Base-by-base conservation (phyloP, 2,797 vertebrate species). In the Selene dorsalis region DNA sequence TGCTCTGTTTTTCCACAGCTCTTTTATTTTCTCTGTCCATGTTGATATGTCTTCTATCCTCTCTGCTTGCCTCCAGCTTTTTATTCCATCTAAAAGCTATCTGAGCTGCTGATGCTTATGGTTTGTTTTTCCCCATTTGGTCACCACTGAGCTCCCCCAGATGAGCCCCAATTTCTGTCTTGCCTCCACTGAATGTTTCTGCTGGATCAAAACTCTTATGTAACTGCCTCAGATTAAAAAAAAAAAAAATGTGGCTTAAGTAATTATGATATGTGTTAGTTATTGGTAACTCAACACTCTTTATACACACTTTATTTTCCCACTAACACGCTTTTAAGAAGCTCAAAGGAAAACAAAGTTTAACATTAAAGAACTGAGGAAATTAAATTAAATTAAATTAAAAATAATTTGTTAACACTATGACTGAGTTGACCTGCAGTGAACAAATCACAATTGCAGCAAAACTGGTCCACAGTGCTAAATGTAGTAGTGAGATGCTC, bases 11-110 rank as follows among this genome's bases (percentile, higher is more conserved):
- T 85, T 87, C 74, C 76, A 77, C 74, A 83, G 84, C 84, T 83
- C 56, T 68, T 88, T 91, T 89, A 91, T 91, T 92, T 87, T 87
- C 87, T 90, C 88, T 92, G 88, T 92, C 88, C 82, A 86, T 88
- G 89, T 92, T 93, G 88, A 91, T 92, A 89, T 77, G 85, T 88
- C 90, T 88, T 86, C 88, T 86, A 84, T 89, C 86, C 90, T 78
- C 72, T 81, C 58, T 6, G 75, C 84, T 77, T 55, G 73, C 77
- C 77, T 4, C 20, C 58, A 88, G 84, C 76, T 80, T 92, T 92
- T 91, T 88, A 87, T 73, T 86, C 82, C 79, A 89, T 86, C 84
- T 87, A 82, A 88, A 87, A 78, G 85, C 89, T 87, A 87, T 85
- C 83, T 83, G 70, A 77, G 76, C 26, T 38, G 65, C 79, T 86